Evolutionary conservation across 2,888 invertebrate species (phyloP), one percentile per base, ranked within the genome.

Genomic region (Drosophila pseudotalamancana): DNA sequence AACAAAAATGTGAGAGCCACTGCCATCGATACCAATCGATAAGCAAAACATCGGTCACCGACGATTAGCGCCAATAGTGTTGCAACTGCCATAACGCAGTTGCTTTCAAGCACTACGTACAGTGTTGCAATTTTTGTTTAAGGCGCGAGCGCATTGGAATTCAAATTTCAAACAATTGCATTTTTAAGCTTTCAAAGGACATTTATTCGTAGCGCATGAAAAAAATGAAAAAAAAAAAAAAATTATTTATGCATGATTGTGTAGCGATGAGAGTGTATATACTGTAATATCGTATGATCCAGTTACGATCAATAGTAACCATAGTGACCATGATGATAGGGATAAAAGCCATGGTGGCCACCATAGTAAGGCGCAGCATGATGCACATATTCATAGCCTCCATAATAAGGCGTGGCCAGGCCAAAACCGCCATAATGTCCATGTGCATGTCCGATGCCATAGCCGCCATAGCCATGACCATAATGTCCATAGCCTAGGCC

Each of bases 301-400:
- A 32, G 23, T 4, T 48, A 35, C 42, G 12, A 29, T 51, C 37
- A 81, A 55, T 88, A 84, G 46, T 50, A 75, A 32, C 85, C 86
- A 55, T 79, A 82, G 50, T 87, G 82, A 4, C 87, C 87, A 59
- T 87, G 86, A 61, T 84, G 80, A 39, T 85, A 77, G 1, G 83
- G 84, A 67, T 82, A 82, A 42, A 55, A 76, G 40, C 85, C 73
- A 29, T 76, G 72, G 32, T 85, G 79, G 8, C 88, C 85, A n/a
- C 81, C 80, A 49, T 77, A 85, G 42, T 75, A 77, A 19, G 87
- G 85, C 12, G 76, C 39, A 19, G 72, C 60, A 29, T 79, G 83
- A 21, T 69, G 67, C 16, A 81, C 63, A 48, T 87, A 86, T 16
- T 86, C 80, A 23, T 62, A 74, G 31, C 82, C 73, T 9, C 88